Evolutionary conservation across 1,140 invertebrate genomes (phyloP), one percentile per base, ranked within the genome.

Genomic region (Cheumatopsyche charites): DNA sequence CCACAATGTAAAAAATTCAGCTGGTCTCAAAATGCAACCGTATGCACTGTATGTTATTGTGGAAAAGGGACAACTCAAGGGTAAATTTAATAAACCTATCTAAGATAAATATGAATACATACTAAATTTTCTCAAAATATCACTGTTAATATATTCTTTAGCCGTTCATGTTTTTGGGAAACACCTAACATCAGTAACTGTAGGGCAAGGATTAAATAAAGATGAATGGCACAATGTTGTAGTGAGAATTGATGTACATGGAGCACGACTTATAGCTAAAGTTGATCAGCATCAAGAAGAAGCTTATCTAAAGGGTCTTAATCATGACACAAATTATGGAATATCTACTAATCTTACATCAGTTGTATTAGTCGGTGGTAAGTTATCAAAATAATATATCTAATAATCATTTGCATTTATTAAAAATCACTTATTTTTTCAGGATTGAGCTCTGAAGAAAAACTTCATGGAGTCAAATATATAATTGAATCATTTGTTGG

Each of bases 401-500:
- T 26, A 61, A 12, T 19, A 5, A 3, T 4, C 55, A 61, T 9
- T 7, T 23, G 6, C 49, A 25, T 62, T 62, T 62, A 29, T 58
- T 7, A 45, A 25, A 42, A 66, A 21, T 26, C 15, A 36, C 3
- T 47, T 21, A 47, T 4, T 67, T 67, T 52, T n/a, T 11, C 75
- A 93, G 92, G 93, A 76, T 82, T 95, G 70, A 94, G 92, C 78
- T 92, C 92, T 0, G 92, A 94, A 79, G 92, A 94, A 80, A 89
- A 90, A 79, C 82, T 93, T 15, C 92, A 94, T 78, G 92, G 93
- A 66, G 92, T 95, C 0, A 94, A 94, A 81, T 95, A 95, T 77
- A 93, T 94, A 42, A 94, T 94, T 73, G 92, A 94, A 82, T 94
- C 94, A 11, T 96, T 96, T 80, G 92, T 96, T 47, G 94, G 94